These are phyloP conservation scores for Cephus runcator DNA, from an alignment of 2,888 invertebrate genomes.

Conservation along the genomic window DNA sequence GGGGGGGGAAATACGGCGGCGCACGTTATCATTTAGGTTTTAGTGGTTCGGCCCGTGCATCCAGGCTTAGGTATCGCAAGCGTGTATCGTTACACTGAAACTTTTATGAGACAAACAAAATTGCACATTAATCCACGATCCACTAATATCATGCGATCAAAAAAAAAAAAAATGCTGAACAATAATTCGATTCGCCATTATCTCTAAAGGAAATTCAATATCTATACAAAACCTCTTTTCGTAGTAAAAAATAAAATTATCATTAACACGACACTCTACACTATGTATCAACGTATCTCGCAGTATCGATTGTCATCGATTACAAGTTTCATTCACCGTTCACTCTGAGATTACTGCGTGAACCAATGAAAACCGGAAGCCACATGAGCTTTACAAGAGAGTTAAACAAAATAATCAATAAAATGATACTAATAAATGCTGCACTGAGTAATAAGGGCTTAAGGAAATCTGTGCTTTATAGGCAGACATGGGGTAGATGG, in stretches of 20 bases:
- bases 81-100: not conserved
- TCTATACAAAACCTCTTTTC: not conserved
- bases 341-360: not conserved
- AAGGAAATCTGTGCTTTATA: not conserved
- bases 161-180: not conserved
- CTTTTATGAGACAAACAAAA: not conserved
- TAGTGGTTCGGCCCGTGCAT: not conserved
- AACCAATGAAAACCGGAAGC: not conserved
- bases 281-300: not conserved
- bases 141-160: not conserved
- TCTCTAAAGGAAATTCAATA: not conserved
- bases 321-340: not conserved
- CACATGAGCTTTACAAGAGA: too few species aligned
- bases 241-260: not conserved
- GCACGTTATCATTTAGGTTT: not conserved
- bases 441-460: not conserved
- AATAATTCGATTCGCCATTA: not conserved
- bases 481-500: not conserved
- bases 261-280: not conserved
- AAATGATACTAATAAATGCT: not conserved
- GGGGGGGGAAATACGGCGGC: not conserved
- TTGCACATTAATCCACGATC: not conserved
- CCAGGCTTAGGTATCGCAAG: not conserved
- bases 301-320: not conserved
- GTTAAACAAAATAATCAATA: not conserved